Percentiles rank a stretch among this genome's conserved stretches.
phyloP scores from a whole-genome alignment of 2,797 vertebrate genomes.

The Botia almorhae region DNA sequence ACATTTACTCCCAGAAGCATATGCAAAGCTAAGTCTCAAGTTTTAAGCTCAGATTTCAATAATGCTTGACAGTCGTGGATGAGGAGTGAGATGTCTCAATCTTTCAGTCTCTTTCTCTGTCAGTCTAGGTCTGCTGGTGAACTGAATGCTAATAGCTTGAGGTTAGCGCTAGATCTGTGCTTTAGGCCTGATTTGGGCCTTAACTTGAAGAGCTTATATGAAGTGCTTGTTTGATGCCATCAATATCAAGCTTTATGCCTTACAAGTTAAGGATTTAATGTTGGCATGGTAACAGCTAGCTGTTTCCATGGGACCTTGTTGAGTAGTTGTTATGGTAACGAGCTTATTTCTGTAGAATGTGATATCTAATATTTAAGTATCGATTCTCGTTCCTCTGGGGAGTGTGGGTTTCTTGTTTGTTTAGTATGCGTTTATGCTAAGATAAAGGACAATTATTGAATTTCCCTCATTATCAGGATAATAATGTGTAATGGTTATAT shows the following conservation, averaged over 20 bases:
- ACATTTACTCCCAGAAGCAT: background rate
- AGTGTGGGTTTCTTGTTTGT: conserved; percentile 25
- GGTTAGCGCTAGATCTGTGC: conserved; percentile 25
- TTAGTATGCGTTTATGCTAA: conserved; percentile 12
- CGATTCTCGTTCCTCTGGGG: conserved; percentile 6
- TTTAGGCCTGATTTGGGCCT: conserved; percentile 45
- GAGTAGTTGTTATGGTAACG: conserved; percentile 65
- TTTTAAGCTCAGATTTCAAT: background rate
- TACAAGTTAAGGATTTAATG: conserved; percentile 61
- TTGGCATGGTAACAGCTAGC: conserved; percentile 75
- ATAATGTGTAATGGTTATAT: conserved; percentile 26
- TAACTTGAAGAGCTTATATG: conserved; percentile 39
- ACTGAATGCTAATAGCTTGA: conserved; percentile 42
- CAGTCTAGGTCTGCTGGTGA: conserved; percentile 14
- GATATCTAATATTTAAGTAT: conserved; percentile 44
- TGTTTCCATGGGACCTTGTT: conserved; percentile 78
- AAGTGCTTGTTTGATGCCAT: conserved; percentile 53
- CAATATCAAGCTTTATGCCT: conserved; percentile 41
- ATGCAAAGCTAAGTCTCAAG: background rate
- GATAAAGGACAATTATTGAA: conserved; percentile 30
- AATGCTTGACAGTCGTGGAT: background rate
- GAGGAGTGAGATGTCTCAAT: conserved; percentile 19
- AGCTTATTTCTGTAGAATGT: conserved; percentile 34
- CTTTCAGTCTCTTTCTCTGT: conserved; percentile 4
- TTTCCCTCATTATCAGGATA: conserved; percentile 38